Conservation (phyloP, 2,113 vertebrate species). For the Natator depressus region DNA sequence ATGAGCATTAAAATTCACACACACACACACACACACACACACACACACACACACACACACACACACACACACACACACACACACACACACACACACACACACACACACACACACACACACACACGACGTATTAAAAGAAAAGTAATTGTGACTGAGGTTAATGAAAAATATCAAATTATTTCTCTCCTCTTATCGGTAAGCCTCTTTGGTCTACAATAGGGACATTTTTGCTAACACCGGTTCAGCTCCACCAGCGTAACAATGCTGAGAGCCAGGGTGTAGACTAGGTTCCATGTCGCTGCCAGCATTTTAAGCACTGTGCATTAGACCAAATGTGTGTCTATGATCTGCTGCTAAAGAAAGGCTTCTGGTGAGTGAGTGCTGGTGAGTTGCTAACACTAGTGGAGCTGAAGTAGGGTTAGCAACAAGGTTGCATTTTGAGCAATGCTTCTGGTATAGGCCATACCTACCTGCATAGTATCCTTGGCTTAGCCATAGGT, state of each 20-base stretch:
- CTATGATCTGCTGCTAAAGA: background rate
- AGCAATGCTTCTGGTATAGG: background rate
- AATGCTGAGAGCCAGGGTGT: background rate
- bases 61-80: too few relatives aligned
- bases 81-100: background rate
- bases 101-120: too few relatives aligned
- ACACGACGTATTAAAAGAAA: background rate
- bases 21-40: background rate
- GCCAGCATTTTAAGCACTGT: background rate
- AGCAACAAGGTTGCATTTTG: background rate
- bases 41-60: too few relatives aligned
- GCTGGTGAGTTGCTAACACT: background rate
- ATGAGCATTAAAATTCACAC: background rate
- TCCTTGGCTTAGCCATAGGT: background rate
- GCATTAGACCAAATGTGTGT: background rate
- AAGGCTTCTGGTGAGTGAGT: background rate
- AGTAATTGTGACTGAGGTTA: background rate
- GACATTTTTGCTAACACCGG: background rate
- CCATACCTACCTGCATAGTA: background rate
- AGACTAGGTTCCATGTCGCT: background rate
- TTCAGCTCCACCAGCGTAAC: background rate
- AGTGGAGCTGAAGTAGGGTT: too few relatives aligned
- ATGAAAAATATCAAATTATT: background rate
- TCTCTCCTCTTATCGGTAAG: background rate
- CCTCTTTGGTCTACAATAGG: background rate